Conservation (phyloP, 1,140 invertebrate species). For the Teleopsis dalmanni region DNA sequence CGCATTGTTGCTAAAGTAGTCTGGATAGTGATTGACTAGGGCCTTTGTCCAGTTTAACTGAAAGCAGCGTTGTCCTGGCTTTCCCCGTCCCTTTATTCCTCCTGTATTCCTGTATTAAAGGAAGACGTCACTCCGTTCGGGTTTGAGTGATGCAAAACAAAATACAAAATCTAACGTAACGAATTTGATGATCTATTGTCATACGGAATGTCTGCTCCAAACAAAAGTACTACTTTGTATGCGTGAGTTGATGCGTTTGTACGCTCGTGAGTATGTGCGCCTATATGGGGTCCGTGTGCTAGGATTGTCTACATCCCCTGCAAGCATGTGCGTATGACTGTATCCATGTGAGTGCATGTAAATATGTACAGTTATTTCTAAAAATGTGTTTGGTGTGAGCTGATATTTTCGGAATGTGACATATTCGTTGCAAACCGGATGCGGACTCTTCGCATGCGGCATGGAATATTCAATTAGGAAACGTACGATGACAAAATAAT, state of each 20-base stretch:
- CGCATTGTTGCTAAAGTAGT: not conserved
- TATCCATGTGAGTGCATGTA: not conserved
- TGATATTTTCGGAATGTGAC: constrained; percentile 11
- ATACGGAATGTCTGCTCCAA: constrained; percentile 6
- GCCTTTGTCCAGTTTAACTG: not conserved
- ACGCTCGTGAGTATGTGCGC: not conserved
- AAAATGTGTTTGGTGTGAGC: not conserved
- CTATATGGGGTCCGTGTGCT: not conserved
- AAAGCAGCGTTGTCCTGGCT: too few species aligned
- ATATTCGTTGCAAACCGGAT: constrained; percentile 15
- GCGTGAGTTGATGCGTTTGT: constrained; percentile 1
- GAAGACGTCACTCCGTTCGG: too few species aligned
- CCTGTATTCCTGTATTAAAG: too few species aligned
- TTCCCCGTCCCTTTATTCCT: too few species aligned
- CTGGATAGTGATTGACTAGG: not conserved
- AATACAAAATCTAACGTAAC: constrained; percentile 12
- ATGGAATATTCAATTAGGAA: constrained; percentile 20
- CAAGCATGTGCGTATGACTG: not conserved
- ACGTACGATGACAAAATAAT: constrained; percentile 20
- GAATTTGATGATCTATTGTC: constrained; percentile 19
- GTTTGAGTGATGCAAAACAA: constrained; percentile 1
- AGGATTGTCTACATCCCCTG: not conserved
- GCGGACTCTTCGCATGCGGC: constrained; percentile 9
- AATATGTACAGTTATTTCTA: not conserved
- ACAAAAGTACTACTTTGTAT: not conserved